phyloP scores from a whole-genome alignment of 2,797 vertebrate species.

The Enteromius radiatus region DNA sequence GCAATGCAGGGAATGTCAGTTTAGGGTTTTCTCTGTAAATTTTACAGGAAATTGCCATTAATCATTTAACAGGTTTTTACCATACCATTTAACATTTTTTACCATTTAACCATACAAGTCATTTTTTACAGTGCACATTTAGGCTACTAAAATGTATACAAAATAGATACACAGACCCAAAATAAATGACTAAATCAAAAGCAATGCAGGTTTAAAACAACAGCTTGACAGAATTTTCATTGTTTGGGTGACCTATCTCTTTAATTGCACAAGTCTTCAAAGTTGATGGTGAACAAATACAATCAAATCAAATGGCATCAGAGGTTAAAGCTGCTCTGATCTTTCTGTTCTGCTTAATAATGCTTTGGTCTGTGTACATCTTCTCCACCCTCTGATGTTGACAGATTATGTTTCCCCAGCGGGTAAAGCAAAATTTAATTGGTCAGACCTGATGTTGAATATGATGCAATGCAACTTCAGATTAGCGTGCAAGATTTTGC shows the following conservation, averaged over 20 bases:
- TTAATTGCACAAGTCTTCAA: constrained; percentile 18
- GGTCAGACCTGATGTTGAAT: neutral
- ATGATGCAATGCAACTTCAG: constrained; percentile 20
- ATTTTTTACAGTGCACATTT: too few species aligned
- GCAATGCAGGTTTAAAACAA: neutral
- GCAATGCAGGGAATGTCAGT: too few species aligned
- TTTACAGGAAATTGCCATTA: too few species aligned
- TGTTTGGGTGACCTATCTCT: neutral
- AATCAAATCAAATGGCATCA: neutral
- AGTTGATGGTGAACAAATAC: neutral
- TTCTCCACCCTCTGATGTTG: constrained; percentile 17
- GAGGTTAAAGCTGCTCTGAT: constrained; percentile 10
- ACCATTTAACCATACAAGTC: too few species aligned
- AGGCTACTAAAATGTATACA: too few species aligned
- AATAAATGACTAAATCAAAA: neutral
- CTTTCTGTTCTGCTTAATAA: constrained; percentile 18
- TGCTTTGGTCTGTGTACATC: neutral
- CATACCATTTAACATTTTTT: too few species aligned
- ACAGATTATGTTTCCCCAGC: neutral
- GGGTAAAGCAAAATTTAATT: neutral
- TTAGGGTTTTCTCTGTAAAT: too few species aligned
- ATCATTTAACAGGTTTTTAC: too few species aligned
- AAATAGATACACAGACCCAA: too few species aligned
- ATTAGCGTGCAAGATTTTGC: neutral
- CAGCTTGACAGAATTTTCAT: neutral